Conservation (phyloP, 2,888 invertebrate species). For the Chrysopilus asiliformis region DNA sequence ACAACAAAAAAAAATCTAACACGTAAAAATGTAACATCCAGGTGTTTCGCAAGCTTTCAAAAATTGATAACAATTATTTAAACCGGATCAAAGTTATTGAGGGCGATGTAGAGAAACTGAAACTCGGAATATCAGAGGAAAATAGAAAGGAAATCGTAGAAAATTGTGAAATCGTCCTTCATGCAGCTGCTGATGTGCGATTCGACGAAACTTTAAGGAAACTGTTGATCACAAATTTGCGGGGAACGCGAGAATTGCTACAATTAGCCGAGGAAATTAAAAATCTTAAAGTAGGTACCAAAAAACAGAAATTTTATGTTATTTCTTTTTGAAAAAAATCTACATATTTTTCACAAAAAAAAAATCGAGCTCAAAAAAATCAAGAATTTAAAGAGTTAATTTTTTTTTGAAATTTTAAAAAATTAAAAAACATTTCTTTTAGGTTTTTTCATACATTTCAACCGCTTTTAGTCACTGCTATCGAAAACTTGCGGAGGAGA, state of each 20-base stretch:
- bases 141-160: slow-evolving; percentile 15
- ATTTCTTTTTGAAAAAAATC: too few species aligned
- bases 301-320: not conserved
- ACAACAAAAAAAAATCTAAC: not conserved
- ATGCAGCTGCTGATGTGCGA: slow-evolving; percentile 21
- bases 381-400: too few species aligned
- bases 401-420: too few species aligned
- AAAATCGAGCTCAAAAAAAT: too few species aligned
- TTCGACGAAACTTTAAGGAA: slow-evolving; percentile 19
- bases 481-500: slow-evolving; percentile 15
- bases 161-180: slow-evolving; percentile 20
- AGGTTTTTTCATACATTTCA: slow-evolving; percentile 21
- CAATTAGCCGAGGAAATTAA: slow-evolving; percentile 16
- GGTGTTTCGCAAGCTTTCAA: slow-evolving; percentile 13
- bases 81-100: slow-evolving; percentile 18
- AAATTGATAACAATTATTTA: slow-evolving; percentile 15
- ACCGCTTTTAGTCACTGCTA: slow-evolving; percentile 20
- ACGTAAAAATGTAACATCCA: slow-evolving; percentile 1
- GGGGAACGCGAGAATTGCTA: slow-evolving; percentile 20
- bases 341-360: too few species aligned
- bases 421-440: too few species aligned
- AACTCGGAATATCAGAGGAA: slow-evolving; percentile 16
- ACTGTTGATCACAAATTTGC: slow-evolving; percentile 18
- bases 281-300: slow-evolving; percentile 15
- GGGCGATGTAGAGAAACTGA: slow-evolving; percentile 17